Base-by-base conservation (phyloP, 2,888 invertebrate genomes). In the Rhamphomyia laevipes region DNA sequence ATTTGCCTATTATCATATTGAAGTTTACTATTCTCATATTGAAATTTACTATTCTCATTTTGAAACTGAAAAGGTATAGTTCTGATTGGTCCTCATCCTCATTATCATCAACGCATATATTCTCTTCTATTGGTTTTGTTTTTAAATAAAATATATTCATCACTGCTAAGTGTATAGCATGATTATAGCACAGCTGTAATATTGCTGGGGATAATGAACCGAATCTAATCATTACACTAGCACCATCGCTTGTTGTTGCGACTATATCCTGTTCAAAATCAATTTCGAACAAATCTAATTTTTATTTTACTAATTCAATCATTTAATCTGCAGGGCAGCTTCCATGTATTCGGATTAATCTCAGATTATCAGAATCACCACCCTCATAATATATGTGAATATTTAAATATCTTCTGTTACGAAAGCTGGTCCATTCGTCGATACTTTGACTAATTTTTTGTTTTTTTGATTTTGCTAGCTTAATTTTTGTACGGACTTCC, bases 211-310 rank as follows among this genome's bases (percentile, higher is more conserved):
- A 47, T n/a, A 47, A 31, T 23, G 17, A 23, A 7, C 37, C 46
- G 16, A 46, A 46, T 37, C n/a, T 46, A 12, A 40, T 15, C 40
- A 46, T 48, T 10, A 48, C 43, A 27, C 23, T 23, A 1, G 48
- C 48, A 16, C 48, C 45, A 45, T 45, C 33, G 17, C 44, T 44
- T 31, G 45, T 48, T 17, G 48, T 44, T 11, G 40, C 45, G 18
- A 45, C 41, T 18, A 45, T 17, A 45, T 45, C 45, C 2, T 17
- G 11, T 21, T 48, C 41, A 41, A 41, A 40, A 16, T 15, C 10
- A 1, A 48, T 5, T 17, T 31, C 31, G 17, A 40, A 48, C 16
- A n/a, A 47, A 17, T 33, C 17, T 13, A 47, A 12, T 47, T 31
- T 42, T 33, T 4, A 9, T 12, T 13, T 30, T 7, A 48, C 43